Base-by-base conservation (phyloP, 64 coral and sea anemone species). In the Montipora foliosa region DNA sequence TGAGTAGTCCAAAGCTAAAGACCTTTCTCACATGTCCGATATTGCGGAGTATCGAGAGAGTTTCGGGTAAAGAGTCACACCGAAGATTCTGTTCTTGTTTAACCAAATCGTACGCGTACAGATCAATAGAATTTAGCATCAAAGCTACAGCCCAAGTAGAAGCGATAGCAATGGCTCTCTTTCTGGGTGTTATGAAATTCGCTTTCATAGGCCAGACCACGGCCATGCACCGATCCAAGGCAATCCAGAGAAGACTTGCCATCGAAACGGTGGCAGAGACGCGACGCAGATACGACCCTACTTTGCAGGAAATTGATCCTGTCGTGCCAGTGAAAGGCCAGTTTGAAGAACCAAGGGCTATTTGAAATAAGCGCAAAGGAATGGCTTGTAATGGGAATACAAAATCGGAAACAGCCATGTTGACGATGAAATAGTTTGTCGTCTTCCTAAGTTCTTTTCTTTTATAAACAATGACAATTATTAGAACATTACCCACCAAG, bases 351-450 rank as follows among this genome's bases (percentile, higher is more conserved):
- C 1, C 44, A n/a, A n/a, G 22, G 3, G 57, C 51, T 24, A 60
- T 81, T 5, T 60, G n/a, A 14, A 22, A 14, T 22, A 81, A 37
- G 51, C 20, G 22, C 5, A 19, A 50, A 17, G 79, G 79, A 59
- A 50, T 55, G 3, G 3, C n/a, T 37, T 19, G 19, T 9, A 81
- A 13, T 19, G 79, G 19, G 9, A 59, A 81, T 6, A 59, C 19
- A 21, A 81, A 24, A n/a, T 81, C 79, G 5, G 79, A 81, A 59
- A 52, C n/a, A 17, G 79, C 79, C 79, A 81, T 81, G 20, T 62
- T 78, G 76, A 78, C 45, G 5, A 79, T 79, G 8, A 52, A 50
- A 15, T 51, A 79, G 16, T 79, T 79, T 50, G 47, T n/a, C 15
- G 47, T 51, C 4, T 7, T 79, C 47, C 46, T 49, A 7, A 50